These are phyloP conservation scores for Teleogryllus oceanicus DNA, from an alignment of 2,888 invertebrate genomes.

Conservation along the genomic window DNA sequence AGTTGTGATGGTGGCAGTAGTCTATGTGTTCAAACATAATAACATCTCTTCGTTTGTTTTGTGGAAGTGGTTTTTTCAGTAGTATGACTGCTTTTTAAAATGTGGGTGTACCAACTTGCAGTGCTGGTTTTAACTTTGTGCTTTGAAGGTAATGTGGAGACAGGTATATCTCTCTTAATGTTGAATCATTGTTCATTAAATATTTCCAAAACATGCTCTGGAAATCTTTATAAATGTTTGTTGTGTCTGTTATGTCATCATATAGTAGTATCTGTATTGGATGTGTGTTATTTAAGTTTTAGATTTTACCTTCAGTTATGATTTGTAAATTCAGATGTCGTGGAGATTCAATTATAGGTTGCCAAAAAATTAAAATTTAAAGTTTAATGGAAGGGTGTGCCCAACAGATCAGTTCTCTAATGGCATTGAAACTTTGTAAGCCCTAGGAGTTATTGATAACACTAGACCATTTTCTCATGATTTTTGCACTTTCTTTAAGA, in stretches of 20 bases:
- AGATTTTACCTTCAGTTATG: too few species aligned
- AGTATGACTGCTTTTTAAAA: not conserved
- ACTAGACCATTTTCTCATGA: too few species aligned
- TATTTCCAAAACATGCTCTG: not conserved
- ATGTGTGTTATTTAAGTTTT: not conserved
- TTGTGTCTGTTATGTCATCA: not conserved
- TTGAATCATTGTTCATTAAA: not conserved
- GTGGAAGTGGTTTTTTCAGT: constrained; percentile 10
- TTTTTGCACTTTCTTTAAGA: too few species aligned
- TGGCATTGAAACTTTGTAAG: too few species aligned
- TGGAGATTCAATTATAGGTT: too few species aligned
- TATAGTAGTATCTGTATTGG: not conserved
- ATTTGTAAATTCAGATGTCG: too few species aligned
- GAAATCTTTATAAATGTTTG: too few species aligned
- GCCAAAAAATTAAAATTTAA: too few species aligned
- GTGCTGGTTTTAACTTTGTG: not conserved
- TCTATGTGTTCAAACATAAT: not conserved
- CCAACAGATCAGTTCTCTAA: too few species aligned
- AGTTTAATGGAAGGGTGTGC: too few species aligned
- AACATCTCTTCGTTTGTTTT: not conserved
- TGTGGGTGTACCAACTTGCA: constrained; percentile 3
- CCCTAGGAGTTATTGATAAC: too few species aligned
- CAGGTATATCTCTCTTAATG: constrained; percentile 4
- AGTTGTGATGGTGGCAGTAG: too few species aligned
- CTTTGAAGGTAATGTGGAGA: not conserved